Evolutionary conservation across 2,888 invertebrate genomes (phyloP), one percentile per base, ranked within the genome.

Genomic region (Chesias legatella): DNA sequence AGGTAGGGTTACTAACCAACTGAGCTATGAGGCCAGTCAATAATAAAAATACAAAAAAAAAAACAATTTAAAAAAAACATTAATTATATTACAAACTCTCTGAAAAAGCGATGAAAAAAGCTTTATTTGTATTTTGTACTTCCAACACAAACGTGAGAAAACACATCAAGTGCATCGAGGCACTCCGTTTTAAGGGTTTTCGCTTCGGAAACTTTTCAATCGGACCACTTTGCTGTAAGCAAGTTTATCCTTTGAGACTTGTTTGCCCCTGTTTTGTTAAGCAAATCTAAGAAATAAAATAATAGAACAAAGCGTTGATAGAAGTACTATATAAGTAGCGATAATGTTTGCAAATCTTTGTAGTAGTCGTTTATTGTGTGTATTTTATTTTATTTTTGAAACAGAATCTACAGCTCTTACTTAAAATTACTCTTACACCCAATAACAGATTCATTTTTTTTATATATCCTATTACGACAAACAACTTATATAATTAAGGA

Each of bases 131-230:
- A 22, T 11, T 24, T 0, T 25, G 11, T 25, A 21, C 8, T 30
- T 25, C 8, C 13, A 11, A 26, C 1, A 24, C 25, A 62, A n/a
- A 56, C 58, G 48, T 51, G 48, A 58, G 45, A 51, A 62, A 56
- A 48, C 42, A 42, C 24, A 40, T 35, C 13, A 20, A 67, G 63
- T 70, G 72, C 73, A 74, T 60, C 62, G 51, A 43, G 56, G 59
- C 60, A 64, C 61, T 64, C 60, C 36, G 51, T 60, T 67, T 54
- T 63, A 67, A 73, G 73, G 70, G 69, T 64, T 69, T 67, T 58
- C 61, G 66, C 63, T 57, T 54, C 48, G 58, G 46, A 63, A 75
- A 78, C 73, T 78, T 77, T 72, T 69, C 76, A 71, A 78, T 78
- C 75, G 72, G 44, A 60, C 63, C 74, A 73, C 70, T 78, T 53